Evolutionary conservation across 1,140 invertebrate genomes (phyloP), one percentile per base, ranked within the genome.

Genomic region (Heliothis virescens): DNA sequence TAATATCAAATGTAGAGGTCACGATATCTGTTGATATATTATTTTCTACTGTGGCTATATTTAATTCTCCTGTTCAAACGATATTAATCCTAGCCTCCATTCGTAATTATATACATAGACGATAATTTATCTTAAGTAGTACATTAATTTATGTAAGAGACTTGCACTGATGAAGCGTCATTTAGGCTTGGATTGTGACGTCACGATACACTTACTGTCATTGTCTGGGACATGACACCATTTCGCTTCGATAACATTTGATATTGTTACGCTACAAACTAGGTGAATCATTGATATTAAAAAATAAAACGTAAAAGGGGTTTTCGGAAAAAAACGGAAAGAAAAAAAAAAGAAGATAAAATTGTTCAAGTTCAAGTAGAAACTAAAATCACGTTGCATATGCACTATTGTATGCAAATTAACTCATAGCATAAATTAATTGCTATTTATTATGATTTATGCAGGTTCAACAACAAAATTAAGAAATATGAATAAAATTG

Each of bases 111-210:
- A 71, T 16, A 21, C 41, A 18, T 67, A 71, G 67, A 71, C 67
- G 18, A 13, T 71, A 21, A 71, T 71, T 71, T 71, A 71, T 71
- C 67, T 71, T 50, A 52, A 29, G 18, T 71, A 26, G 13, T 52
- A n/a, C 11, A 41, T 71, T 41, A 63, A 52, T 26, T 52, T 50
- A 71, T 52, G 48, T 52, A 71, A 71, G 48, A 52, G 47, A 71
- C 48, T 53, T 67, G 47, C 16, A 71, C n/a, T 52, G 67, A 52
- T 52, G 63, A 48, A 57, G 21, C 57, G 16, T 60, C 57, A 29
- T 9, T n/a, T 57, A 48, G 41, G 41, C 63, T 21, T 48, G 41
- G 12, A 67, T 67, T 26, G 9, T 65, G 34, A 41, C 59, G 59
- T 62, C 59, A 62, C 12, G 29, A 62, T 29, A 65, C 15, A 41